A percentile compares a stretch with the other conserved stretches of the same genome.
Conservation (phyloP, 92 coral and sea anemone genomes). For the Epizoanthus ramosus region DNA sequence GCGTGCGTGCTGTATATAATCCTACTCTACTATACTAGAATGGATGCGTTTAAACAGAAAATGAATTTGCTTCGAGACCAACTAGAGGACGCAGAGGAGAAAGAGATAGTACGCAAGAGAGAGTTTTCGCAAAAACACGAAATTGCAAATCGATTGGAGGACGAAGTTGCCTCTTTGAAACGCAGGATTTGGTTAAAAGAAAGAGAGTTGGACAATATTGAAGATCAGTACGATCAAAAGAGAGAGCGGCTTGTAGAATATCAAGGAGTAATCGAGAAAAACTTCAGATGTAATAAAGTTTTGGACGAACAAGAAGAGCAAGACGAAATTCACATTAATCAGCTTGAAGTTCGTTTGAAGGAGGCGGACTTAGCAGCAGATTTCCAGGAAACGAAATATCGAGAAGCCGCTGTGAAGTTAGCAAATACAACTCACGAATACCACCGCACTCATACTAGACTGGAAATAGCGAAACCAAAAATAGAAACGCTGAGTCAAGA, state of each 20-base stretch:
- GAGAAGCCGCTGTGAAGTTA: constrained; percentile 59
- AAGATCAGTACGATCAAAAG: constrained; percentile 52
- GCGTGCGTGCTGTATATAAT: not conserved
- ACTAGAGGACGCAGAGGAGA: constrained; percentile 72
- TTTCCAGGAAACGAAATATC: constrained; percentile 61
- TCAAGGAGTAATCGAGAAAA: constrained; percentile 52
- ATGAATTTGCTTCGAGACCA: constrained; percentile 54
- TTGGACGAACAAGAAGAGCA: constrained; percentile 65
- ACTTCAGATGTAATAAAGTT: constrained; percentile 53
- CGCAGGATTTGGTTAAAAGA: constrained; percentile 41
- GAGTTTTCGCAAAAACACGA: constrained; percentile 36
- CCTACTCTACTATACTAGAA: constrained; percentile 14
- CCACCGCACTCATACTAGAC: constrained; percentile 45
- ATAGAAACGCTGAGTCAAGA: constrained; percentile 52
- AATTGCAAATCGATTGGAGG: constrained; percentile 53
- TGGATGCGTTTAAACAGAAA: constrained; percentile 76
- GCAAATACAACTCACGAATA: constrained; percentile 51
- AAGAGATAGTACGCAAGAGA: constrained; percentile 52
- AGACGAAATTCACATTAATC: constrained; percentile 55
- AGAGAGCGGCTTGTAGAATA: constrained; percentile 20
- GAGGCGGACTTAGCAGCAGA: constrained; percentile 55
- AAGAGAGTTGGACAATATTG: constrained; percentile 48
- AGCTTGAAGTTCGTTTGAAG: constrained; percentile 60
- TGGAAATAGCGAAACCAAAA: constrained; percentile 40
- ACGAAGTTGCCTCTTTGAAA: constrained; percentile 45